These are phyloP conservation scores for Acanthosoma haemorrhoidale DNA, from an alignment of 2,888 invertebrate species.

Conservation along the genomic window DNA sequence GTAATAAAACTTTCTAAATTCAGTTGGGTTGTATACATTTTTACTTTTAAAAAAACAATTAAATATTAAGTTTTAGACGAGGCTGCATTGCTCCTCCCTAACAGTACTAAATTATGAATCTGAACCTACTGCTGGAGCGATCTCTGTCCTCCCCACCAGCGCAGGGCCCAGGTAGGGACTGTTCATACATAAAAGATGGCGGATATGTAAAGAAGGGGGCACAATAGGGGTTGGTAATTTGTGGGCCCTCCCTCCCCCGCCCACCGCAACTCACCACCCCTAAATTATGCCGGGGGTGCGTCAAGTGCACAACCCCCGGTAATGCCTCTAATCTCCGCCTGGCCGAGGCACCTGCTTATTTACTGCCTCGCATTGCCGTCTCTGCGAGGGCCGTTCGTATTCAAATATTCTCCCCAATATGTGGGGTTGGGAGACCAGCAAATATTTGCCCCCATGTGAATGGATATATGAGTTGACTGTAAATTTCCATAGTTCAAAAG, in stretches of 20 bases:
- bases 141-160: no score
- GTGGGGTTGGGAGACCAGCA: neutral
- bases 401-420: neutral
- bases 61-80: no score
- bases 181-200: neutral
- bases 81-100: no score
- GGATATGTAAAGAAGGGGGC: conserved; percentile 12
- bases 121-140: neutral
- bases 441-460: neutral
- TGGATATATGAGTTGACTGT: neutral
- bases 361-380: neutral
- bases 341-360: conserved; percentile 21
- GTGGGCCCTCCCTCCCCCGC: neutral
- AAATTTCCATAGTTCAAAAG: neutral
- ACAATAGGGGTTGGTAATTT: conserved; percentile 1
- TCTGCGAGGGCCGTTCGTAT: neutral
- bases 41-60: no score
- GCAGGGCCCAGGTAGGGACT: neutral
- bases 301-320: conserved; percentile 13
- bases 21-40: no score
- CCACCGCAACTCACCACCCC: conserved; percentile 9
- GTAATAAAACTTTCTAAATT: no score
- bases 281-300: conserved; percentile 2
- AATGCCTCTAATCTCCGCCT: conserved; percentile 2
- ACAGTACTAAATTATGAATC: no score